A percentile compares a stretch with the other conserved stretches of the same genome.
These are phyloP conservation scores for Paramuricea clavata DNA, from an alignment of 92 coral and sea anemone genomes.

Conservation along the genomic window DNA sequence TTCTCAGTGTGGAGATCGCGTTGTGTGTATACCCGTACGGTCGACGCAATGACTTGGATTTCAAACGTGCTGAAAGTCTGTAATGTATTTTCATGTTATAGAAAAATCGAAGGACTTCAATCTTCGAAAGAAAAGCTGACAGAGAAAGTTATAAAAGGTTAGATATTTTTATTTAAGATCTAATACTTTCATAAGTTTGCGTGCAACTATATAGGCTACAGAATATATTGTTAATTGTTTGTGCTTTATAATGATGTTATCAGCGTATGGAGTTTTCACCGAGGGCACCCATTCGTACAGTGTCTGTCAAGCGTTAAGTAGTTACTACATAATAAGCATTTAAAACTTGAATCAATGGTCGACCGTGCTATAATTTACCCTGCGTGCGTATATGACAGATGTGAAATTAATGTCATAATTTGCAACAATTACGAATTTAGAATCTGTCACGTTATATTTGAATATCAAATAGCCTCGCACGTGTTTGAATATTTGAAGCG, in stretches of 20 bases:
- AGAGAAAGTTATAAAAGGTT: constrained; percentile 39
- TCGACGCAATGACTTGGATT: constrained; percentile 44
- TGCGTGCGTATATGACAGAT: background rate
- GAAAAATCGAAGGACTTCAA: constrained; percentile 40
- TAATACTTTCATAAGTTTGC: background rate
- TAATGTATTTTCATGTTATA: constrained; percentile 37
- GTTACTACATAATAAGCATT: background rate
- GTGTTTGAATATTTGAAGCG: background rate
- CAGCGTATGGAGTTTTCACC: background rate
- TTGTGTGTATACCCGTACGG: background rate
- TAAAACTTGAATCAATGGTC: background rate
- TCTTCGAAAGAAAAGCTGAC: constrained; percentile 47
- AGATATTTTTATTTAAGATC: background rate
- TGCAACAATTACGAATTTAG: background rate
- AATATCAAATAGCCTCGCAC: background rate
- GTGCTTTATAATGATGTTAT: too few relatives aligned
- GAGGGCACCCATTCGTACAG: background rate
- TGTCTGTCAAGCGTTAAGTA: background rate
- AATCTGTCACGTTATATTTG: background rate
- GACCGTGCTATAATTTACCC: background rate
- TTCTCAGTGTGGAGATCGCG: background rate
- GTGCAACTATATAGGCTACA: background rate
- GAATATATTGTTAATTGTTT: too few relatives aligned
- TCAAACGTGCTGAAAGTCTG: constrained; percentile 29
- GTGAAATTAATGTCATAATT: background rate